Evolutionary conservation across 2,797 vertebrate genomes (phyloP), one percentile per base, ranked within the genome.

Genomic region (Schizopygopsis pylzovi): DNA sequence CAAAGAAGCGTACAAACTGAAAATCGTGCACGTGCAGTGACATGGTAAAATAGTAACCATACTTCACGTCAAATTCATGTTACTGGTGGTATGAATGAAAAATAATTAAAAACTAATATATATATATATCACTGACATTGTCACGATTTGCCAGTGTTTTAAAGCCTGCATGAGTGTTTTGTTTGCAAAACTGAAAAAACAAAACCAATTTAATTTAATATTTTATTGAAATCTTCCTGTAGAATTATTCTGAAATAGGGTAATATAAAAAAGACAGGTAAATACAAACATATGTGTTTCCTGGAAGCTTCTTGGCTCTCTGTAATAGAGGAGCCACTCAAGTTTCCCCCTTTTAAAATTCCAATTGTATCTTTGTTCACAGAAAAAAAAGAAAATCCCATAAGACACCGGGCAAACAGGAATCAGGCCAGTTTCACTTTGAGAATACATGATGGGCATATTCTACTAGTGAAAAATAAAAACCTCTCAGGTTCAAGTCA

Each of bases 151-250:
- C 25, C 25, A 20, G 68, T 43, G 22, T 13, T 43, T n/a, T 43
- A 11, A 71, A 43, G 20, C 68, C 39, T 43, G 20, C 20, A 70
- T 41, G 18, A 22, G 67, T 5, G 39, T 8, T 41, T 41, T 68
- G 67, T 20, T 37, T 41, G 54, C 13, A 56, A 78, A 28, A 63
- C 22, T 28, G n/a, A 73, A 47, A 16, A 25, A 37, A 47, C 2
- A 33, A 33, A 33, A 41, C 33, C 39, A 39, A 43, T 49, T 65
- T 78, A 81, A 63, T 83, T 85, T 85, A 25, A 82, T 33, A 56
- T 78, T 95, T 95, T 95, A 95, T 95, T 95, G 93, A 93, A 95
- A 95, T 94, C 93, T 92, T 92, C 93, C 94, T 92, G 94, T 93
- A 94, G 91, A 93, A 91, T 92, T 92, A 86, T 94, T 93, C 91